Percentiles rank a stretch among this genome's conserved stretches.
Evolutionary conservation across 2,888 invertebrate genomes (phyloP).

Genomic region (Callyntrura guangdongensis): DNA sequence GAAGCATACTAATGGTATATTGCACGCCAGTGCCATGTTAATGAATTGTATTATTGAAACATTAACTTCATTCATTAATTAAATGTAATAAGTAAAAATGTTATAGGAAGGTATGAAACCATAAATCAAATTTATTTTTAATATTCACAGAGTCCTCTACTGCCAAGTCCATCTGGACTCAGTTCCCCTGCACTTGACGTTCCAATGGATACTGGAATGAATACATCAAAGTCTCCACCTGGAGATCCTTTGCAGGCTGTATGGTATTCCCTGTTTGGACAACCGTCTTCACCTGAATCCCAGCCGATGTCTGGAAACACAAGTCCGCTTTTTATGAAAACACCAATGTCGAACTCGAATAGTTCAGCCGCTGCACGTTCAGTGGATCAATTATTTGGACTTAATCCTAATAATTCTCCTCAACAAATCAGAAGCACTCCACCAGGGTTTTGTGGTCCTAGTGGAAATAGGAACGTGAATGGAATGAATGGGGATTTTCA

Average conservation of each 20-base stretch:
- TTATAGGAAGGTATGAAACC: too few species aligned
- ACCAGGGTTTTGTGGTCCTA: constrained; percentile 82
- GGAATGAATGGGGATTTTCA: constrained; percentile 85
- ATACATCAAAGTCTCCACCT: constrained; percentile 82
- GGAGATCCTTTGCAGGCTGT: constrained; percentile 84
- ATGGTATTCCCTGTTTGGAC: constrained; percentile 84
- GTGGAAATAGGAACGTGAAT: constrained; percentile 77
- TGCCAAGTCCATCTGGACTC: constrained; percentile 85
- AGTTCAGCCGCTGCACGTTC: constrained; percentile 83
- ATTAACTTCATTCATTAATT: too few species aligned
- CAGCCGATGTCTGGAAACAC: constrained; percentile 83
- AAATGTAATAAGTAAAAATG: too few species aligned
- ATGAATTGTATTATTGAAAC: too few species aligned
- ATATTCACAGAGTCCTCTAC: constrained; percentile 85
- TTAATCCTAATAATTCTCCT: constrained; percentile 64
- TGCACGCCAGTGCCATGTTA: too few species aligned
- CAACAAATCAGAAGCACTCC: constrained; percentile 79
- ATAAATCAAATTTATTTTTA: neutral
- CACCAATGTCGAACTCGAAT: constrained; percentile 81
- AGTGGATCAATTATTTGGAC: constrained; percentile 81
- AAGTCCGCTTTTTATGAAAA: constrained; percentile 84
- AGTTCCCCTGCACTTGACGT: constrained; percentile 83
- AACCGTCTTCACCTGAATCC: constrained; percentile 83
- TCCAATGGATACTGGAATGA: constrained; percentile 84
- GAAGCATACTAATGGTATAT: too few species aligned